Evolutionary conservation across 2,888 invertebrate species (phyloP).

Genomic region (Clanis bilineata): DNA sequence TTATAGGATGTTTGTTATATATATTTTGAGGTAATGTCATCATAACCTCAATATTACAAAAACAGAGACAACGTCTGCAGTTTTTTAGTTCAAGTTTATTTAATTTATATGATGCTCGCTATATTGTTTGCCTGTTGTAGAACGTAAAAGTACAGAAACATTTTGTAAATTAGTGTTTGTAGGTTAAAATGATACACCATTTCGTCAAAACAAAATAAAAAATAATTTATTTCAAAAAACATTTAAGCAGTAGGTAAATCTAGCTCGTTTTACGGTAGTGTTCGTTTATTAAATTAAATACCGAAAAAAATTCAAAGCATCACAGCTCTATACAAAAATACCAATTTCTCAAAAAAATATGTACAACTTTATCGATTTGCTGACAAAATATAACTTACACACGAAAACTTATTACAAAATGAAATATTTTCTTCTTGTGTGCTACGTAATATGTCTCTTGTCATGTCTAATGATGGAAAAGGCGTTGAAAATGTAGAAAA

Average conservation of each 20-base stretch:
- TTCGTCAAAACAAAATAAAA: constrained; percentile 17
- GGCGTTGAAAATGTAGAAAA: neutral
- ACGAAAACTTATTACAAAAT: neutral
- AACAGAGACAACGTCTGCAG: no score
- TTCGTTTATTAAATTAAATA: neutral
- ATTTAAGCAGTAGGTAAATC: constrained; percentile 18
- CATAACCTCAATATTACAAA: no score
- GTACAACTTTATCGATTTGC: constrained; percentile 1
- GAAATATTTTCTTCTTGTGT: neutral
- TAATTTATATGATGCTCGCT: no score
- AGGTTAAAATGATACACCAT: constrained; percentile 3
- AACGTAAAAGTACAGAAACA: no score
- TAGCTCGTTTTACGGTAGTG: constrained; percentile 12
- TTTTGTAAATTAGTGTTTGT: neutral
- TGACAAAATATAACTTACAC: neutral
- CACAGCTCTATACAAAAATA: constrained; percentile 28
- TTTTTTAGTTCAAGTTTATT: no score
- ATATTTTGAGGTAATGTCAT: no score
- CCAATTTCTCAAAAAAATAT: constrained; percentile 7
- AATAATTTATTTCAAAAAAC: constrained; percentile 20
- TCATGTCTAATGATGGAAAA: neutral
- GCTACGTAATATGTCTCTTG: neutral
- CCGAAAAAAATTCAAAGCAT: constrained; percentile 33
- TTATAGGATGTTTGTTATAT: no score
- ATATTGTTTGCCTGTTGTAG: no score